Evolutionary conservation across 2,797 vertebrate genomes (phyloP).

Genomic region (Oryzias sinensis): DNA sequence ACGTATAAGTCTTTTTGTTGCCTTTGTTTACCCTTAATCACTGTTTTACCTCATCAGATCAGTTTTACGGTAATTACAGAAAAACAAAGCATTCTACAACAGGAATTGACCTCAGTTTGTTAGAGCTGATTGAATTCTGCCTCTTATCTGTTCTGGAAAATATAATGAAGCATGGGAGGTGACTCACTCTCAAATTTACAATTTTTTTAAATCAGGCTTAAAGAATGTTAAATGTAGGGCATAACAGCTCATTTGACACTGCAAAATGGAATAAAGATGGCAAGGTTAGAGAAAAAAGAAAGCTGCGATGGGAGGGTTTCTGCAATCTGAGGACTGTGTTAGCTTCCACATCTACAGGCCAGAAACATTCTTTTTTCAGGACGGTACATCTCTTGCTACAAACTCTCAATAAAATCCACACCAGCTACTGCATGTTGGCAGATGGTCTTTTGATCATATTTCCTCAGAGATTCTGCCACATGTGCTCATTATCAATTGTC

Average conservation of each 20-base stretch:
- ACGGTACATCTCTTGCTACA: constrained; percentile 37
- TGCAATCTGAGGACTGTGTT: constrained; percentile 51
- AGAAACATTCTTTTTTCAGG: constrained; percentile 48
- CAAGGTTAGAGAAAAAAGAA: constrained; percentile 41
- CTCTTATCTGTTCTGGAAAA: constrained; percentile 1
- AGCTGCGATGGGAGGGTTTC: constrained; percentile 46
- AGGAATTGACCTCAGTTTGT: neutral
- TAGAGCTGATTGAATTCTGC: neutral
- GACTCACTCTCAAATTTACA: too few species aligned
- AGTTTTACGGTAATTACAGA: constrained; percentile 16
- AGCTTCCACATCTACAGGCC: constrained; percentile 46
- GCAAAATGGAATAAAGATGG: constrained; percentile 37
- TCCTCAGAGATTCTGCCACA: constrained; percentile 73
- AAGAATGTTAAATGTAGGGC: constrained; percentile 6
- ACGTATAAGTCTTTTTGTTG: neutral
- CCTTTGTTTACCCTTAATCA: neutral
- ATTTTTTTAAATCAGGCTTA: too few species aligned
- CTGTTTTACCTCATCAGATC: neutral
- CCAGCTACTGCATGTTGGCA: constrained; percentile 58
- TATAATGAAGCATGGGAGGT: too few species aligned
- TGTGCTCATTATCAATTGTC: constrained; percentile 68
- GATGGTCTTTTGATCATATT: constrained; percentile 79
- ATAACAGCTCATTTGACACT: constrained; percentile 22
- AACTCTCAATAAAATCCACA: constrained; percentile 42
- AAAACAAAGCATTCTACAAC: neutral